Base-by-base conservation (phyloP, 2,888 invertebrate genomes). In the Punctoribates punctum region DNA sequence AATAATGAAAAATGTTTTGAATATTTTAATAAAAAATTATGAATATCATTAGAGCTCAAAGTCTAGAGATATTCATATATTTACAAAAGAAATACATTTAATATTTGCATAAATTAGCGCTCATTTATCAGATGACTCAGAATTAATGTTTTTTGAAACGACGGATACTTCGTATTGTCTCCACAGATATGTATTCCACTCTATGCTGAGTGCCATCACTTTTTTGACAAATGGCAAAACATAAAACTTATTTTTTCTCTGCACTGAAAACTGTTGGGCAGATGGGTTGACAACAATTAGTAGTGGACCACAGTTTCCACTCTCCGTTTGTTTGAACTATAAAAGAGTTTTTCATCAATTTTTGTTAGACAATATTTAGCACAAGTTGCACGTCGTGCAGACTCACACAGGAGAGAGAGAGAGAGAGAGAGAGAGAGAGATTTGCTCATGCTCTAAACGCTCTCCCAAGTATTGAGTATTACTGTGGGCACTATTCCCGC, bases 381-480 rank as follows among this genome's bases (percentile, higher is more conserved):
- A 15, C 13, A n/a, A 48, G 8, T 13, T 3, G n/a, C 2, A 17
- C 5, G 48, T 34, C 5, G 48, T n/a, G n/a, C n/a, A 48, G 48
- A 48, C 15, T 17, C 15, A 48, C 2, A 48, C 15, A 13, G 48
- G n/a, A n/a, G 73, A 46, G 46, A 74, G 51, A 74, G 74, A 34
- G 62, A 60, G 75, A 75, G n/a, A 75, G 17, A n/a, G 74, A 73
- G 70, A 70, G 74, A 27, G 74, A 73, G 74, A 73, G 70, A 73
- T 25, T 6, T 54, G 60, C 60, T 27, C 60, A 60, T 60, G 60
- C 60, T 60, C 60, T 60, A 25, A 25, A 27, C 13, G 25, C 60
- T 27, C 11, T 57, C 11, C 60, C n/a, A 23, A 8, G 9, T 6
- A 57, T 57, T 27, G 4, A 11, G 5, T 29, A 60, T 60, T 60